These are phyloP conservation scores for Ophion costatus DNA, from an alignment of 2,888 invertebrate species.

Conservation along the genomic window DNA sequence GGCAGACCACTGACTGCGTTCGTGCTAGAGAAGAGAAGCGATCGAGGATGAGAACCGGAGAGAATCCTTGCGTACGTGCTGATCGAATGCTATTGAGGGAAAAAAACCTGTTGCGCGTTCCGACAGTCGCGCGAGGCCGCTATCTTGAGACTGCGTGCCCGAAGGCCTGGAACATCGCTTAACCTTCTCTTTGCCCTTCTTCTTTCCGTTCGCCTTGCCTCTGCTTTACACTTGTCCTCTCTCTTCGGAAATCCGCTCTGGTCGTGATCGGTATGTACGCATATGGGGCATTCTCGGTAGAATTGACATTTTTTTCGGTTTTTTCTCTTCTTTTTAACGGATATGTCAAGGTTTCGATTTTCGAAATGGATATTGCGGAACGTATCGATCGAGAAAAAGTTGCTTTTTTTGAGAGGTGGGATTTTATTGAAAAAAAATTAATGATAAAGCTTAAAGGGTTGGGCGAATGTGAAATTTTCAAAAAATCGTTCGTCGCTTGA, in stretches of 20 bases:
- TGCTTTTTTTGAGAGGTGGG: too few species aligned
- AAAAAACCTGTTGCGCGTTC: conserved; percentile 50
- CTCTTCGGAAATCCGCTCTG: conserved; percentile 26
- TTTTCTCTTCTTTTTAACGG: not conserved
- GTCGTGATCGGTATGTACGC: conserved; percentile 26
- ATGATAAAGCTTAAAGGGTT: too few species aligned
- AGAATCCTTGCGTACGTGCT: conserved; percentile 41
- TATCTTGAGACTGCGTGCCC: conserved; percentile 46
- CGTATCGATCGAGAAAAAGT: too few species aligned
- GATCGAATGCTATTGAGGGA: not conserved
- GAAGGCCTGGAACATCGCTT: conserved; percentile 57
- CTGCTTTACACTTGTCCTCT: conserved; percentile 40
- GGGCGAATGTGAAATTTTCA: too few species aligned
- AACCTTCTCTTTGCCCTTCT: conserved; percentile 53
- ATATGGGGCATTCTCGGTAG: not conserved
- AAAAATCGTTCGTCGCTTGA: too few species aligned
- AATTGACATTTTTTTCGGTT: not conserved
- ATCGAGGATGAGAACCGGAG: conserved; percentile 30
- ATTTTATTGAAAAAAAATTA: too few species aligned
- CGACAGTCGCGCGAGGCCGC: conserved; percentile 53
- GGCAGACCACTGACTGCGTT: not conserved
- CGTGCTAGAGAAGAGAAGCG: not conserved
- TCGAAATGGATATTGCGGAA: too few species aligned
- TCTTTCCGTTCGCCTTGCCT: conserved; percentile 37
- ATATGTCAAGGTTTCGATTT: not conserved